A percentile compares a stretch with the other conserved stretches of the same genome.
Conservation (phyloP, 2,888 invertebrate species). For the Rhaphigaster nebulosa region DNA sequence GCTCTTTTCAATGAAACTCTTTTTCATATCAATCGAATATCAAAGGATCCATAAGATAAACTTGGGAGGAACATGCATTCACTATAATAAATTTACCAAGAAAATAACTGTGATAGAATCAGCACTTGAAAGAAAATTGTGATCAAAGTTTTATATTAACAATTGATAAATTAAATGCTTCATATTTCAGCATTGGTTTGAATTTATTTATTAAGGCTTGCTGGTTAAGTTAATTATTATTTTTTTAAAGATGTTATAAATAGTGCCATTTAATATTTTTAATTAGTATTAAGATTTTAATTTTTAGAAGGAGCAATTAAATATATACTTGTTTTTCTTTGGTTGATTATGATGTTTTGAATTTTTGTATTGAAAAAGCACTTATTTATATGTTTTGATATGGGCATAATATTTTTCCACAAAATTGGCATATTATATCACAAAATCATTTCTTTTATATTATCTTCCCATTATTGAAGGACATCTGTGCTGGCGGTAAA, state of each 20-base stretch:
- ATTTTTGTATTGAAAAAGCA: conserved; percentile 45
- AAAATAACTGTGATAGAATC: not conserved
- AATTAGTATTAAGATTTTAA: conserved; percentile 39
- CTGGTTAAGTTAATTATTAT: conserved; percentile 16
- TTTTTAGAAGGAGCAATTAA: conserved; percentile 57
- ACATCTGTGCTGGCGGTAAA: conserved; percentile 45
- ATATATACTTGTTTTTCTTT: conserved; percentile 48
- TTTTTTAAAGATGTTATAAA: conserved; percentile 50
- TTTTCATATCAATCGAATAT: not conserved
- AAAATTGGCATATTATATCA: conserved; percentile 30
- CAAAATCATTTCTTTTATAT: conserved; percentile 31
- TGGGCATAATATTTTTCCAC: not conserved
- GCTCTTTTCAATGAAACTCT: not conserved
- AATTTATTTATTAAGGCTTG: not conserved
- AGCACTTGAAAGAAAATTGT: not conserved
- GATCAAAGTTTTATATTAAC: not conserved
- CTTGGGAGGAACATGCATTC: not conserved
- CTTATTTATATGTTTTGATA: conserved; percentile 38
- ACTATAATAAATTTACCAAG: not conserved
- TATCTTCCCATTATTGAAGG: conserved; percentile 29
- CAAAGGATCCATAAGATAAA: not conserved
- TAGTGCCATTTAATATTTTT: conserved; percentile 42
- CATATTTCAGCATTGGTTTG: not conserved
- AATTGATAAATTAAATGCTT: not conserved
- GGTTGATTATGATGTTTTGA: not conserved